A percentile compares a stretch with the other conserved stretches of the same genome.
Evolutionary conservation across 2,113 vertebrate genomes (phyloP).

Genomic region (Pogona vitticeps): DNA sequence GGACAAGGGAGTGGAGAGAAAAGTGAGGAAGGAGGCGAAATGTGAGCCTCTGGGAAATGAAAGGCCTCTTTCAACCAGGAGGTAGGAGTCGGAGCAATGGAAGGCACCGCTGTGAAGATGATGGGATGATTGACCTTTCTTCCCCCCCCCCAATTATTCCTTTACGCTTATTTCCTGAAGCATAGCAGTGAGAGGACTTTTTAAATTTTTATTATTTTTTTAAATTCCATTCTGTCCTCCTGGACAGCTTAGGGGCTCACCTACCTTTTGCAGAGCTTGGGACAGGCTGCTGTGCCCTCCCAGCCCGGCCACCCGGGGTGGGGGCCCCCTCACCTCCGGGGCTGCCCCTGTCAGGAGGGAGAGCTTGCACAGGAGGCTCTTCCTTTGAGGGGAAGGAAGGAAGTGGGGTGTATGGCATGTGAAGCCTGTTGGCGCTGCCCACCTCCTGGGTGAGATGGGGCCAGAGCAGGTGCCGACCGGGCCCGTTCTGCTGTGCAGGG

Average conservation of each 20-base stretch:
- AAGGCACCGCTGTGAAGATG: background rate
- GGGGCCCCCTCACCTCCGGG: too few relatives aligned
- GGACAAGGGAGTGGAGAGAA: background rate
- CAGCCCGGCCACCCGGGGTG: background rate
- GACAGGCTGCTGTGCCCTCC: too few relatives aligned
- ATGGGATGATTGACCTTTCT: background rate
- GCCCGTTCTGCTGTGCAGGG: too few relatives aligned
- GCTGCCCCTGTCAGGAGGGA: too few relatives aligned
- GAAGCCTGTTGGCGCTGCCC: too few relatives aligned
- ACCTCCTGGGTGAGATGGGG: too few relatives aligned
- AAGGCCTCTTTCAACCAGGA: background rate
- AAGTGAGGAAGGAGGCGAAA: background rate
- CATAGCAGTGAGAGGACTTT: too few relatives aligned
- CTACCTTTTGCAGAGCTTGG: background rate
- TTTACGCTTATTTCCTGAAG: background rate
- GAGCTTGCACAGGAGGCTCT: background rate
- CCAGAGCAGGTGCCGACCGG: too few relatives aligned
- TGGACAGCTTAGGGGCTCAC: background rate
- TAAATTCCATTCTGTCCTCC: background rate
- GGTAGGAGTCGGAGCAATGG: background rate
- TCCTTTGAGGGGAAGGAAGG: background rate
- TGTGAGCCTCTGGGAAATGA: background rate
- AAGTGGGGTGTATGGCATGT: too few relatives aligned
- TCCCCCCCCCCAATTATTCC: background rate
- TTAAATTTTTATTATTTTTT: too few relatives aligned